A percentile compares a stretch with the other conserved stretches of the same genome.
Evolutionary conservation across 2,888 invertebrate genomes (phyloP).

Genomic region (Drosophila hamatofila): DNA sequence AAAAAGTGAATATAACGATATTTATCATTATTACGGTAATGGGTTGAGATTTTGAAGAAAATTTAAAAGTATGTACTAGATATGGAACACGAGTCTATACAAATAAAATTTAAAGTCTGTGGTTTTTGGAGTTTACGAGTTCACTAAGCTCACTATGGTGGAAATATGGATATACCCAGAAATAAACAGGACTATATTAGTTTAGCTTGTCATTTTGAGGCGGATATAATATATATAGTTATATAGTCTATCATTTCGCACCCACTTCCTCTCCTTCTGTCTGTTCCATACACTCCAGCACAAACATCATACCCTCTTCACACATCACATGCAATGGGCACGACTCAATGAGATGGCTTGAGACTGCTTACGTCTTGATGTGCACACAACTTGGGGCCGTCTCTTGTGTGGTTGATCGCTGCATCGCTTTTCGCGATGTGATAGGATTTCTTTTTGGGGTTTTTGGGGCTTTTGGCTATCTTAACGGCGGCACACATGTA

Average conservation of each 20-base stretch:
- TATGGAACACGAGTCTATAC: no score
- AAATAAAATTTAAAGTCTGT: no score
- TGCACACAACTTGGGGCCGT: slow-evolving; percentile 25
- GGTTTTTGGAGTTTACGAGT: neutral
- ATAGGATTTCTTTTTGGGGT: slow-evolving; percentile 37
- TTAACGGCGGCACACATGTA: slow-evolving; percentile 27
- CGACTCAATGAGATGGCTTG: slow-evolving; percentile 39
- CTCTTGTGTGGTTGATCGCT: slow-evolving; percentile 5
- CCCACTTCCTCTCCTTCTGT: neutral
- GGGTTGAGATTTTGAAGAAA: neutral
- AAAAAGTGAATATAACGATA: neutral
- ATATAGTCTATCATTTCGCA: neutral
- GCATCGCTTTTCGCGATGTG: slow-evolving; percentile 44
- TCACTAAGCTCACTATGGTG: neutral
- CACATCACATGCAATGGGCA: slow-evolving; percentile 42
- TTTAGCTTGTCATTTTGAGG: no score
- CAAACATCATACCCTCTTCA: slow-evolving; percentile 24
- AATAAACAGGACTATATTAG: no score
- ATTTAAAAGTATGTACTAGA: neutral
- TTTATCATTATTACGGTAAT: neutral
- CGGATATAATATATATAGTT: neutral
- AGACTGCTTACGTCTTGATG: slow-evolving; percentile 38
- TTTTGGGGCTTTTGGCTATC: slow-evolving; percentile 9
- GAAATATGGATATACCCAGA: accelerated
- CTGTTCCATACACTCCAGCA: neutral